Evolutionary conservation across 2,888 invertebrate species (phyloP), one percentile per base, ranked within the genome.

Genomic region (Phorcus lineatus): DNA sequence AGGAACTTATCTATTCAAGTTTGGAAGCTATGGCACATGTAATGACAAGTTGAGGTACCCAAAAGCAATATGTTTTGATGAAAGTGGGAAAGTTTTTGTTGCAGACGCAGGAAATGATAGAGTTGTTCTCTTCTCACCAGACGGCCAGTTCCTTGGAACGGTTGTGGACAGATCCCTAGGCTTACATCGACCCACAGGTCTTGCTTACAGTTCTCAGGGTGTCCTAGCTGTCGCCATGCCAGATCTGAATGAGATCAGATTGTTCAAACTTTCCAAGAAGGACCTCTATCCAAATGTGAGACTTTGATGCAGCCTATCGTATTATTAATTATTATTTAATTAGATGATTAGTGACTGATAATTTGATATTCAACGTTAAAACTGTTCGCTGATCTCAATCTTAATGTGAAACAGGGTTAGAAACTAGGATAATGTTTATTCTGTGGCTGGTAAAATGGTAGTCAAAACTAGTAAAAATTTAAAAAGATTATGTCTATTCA

Each of bases 21-120:
- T 86, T 36, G 87, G 87, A 19, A 24, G 81, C 55, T 83, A 82
- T 74, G 85, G 86, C 0, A 77, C 79, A 13, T 57, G 52, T 17
- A 75, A 77, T 1, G 85, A 84, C 0, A 77, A 83, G 28, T 75
- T 87, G 11, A 80, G 80, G 54, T 86, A 85, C 57, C 87, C 87
- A 0, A 84, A 82, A 77, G 86, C 85, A 17, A 57, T 86, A 2
- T 80, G 81, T 28, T 55, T 82, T 22, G 82, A 83, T 19, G 54
- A 40, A 13, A 62, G 74, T 62, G 84, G 83, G 19, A 28, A 78
- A 17, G 74, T 87, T 2, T 83, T 84, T 75, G 85, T 87, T 3
- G 85, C 86, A 22, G 87, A 87, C 81, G 84, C 87, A 36, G 87
- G 87, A 13, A 87, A 86, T 74, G 82, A 86, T 74, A 70, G 86